A percentile compares a stretch with the other conserved stretches of the same genome.
Conservation (phyloP, 2,797 vertebrate species). For the Hipposideros larvatus region DNA sequence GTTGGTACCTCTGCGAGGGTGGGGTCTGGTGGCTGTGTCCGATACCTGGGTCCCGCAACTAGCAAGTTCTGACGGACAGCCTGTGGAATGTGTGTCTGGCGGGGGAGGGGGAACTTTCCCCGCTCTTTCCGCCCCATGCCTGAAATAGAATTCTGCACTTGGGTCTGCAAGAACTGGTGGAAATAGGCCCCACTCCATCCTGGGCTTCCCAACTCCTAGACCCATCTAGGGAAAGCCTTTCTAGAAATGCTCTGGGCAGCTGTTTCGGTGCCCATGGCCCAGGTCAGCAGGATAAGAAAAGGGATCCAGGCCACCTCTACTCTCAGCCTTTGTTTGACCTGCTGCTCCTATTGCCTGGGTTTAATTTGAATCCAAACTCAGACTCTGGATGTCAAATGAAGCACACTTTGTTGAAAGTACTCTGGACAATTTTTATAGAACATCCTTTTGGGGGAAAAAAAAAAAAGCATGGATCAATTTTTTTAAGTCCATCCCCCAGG, state of each 20-base stretch:
- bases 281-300: background rate
- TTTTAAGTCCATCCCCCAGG: conserved; percentile 91
- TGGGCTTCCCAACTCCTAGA: background rate
- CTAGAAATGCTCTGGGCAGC: background rate
- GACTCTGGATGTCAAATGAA: conserved; percentile 87
- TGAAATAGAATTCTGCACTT: background rate
- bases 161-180: background rate
- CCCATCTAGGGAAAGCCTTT: background rate
- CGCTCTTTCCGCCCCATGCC: background rate
- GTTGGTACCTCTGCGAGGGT: background rate
- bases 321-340: conserved; percentile 48
- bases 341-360: conserved; percentile 77
- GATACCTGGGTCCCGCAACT: background rate
- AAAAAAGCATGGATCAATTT: conserved; percentile 91
- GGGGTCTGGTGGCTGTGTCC: background rate
- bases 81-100: fast-evolving
- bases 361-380: conserved; percentile 86
- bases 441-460: conserved; percentile 86
- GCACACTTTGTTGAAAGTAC: conserved; percentile 89
- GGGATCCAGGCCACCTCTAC: background rate
- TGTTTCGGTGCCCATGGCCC: fast-evolving
- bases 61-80: background rate
- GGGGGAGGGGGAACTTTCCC: background rate
- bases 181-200: background rate
- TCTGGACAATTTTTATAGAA: conserved; percentile 90